Conservation (phyloP, 1,140 invertebrate genomes). For the Drosophila persimilis region DNA sequence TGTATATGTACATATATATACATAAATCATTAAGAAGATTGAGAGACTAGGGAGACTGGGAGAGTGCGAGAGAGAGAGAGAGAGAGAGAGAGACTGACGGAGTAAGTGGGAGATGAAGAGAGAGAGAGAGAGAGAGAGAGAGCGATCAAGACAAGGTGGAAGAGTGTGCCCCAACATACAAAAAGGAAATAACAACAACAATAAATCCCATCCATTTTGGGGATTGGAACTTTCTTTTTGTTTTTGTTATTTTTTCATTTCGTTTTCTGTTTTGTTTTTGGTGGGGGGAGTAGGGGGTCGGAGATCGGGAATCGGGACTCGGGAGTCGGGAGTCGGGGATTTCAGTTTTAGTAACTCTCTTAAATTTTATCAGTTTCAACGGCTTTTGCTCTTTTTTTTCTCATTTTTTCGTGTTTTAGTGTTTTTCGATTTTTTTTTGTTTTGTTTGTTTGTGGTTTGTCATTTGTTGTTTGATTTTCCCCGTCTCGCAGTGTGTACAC, state of each 20-base stretch:
- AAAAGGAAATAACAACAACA: slow-evolving; percentile 6
- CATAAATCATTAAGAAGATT: slow-evolving; percentile 8
- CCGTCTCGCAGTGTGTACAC: slow-evolving; percentile 52
- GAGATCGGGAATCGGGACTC: neutral
- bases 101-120: slow-evolving; percentile 23
- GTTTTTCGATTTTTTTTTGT: slow-evolving; percentile 26
- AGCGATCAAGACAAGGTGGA: slow-evolving; percentile 35
- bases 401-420: slow-evolving; percentile 13
- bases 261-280: slow-evolving; percentile 28
- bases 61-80: slow-evolving; percentile 16
- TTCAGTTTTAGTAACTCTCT: slow-evolving; percentile 55
- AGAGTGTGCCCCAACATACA: slow-evolving; percentile 26
- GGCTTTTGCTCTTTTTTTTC: slow-evolving; percentile 66
- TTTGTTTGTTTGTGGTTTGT: slow-evolving; percentile 41
- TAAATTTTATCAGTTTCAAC: slow-evolving; percentile 76
- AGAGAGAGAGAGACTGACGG: slow-evolving; percentile 21
- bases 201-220: neutral
- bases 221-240: neutral
- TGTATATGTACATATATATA: slow-evolving; percentile 53
- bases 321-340: slow-evolving; percentile 8
- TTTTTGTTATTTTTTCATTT: slow-evolving; percentile 19
- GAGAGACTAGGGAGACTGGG: neutral
- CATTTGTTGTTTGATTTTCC: slow-evolving; percentile 29
- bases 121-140: slow-evolving; percentile 49
- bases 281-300: neutral